Conservation (phyloP, 2,797 vertebrate genomes). For the Cossypha polioptera region DNA sequence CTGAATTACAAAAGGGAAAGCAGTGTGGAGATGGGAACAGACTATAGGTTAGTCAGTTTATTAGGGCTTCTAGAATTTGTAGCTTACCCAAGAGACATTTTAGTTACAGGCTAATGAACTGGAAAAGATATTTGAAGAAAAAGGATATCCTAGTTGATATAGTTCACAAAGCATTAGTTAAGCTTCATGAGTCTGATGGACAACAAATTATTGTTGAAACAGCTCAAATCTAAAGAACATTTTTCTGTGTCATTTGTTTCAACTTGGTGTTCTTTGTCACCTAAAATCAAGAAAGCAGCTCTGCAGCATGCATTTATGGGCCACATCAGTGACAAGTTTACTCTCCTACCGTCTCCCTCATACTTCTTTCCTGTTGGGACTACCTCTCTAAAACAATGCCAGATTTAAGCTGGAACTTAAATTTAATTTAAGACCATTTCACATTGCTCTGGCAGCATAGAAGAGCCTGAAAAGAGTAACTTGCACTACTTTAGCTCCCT, state of each 20-base stretch:
- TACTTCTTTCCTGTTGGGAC: not conserved
- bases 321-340: not conserved
- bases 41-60: conserved; percentile 37
- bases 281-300: conserved; percentile 45
- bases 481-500: not conserved
- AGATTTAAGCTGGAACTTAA: not conserved
- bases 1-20: not conserved
- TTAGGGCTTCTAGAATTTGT: conserved; percentile 30
- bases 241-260: conserved; percentile 66
- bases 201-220: conserved; percentile 72
- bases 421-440: not conserved
- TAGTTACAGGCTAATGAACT: conserved; percentile 69
- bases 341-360: not conserved
- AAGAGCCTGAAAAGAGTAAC: not conserved
- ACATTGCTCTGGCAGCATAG: not conserved
- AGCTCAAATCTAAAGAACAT: conserved; percentile 59
- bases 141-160: conserved; percentile 63
- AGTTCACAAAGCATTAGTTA: conserved; percentile 70
- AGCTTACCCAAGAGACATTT: conserved; percentile 58
- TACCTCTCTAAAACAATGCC: not conserved
- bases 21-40: not conserved
- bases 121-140: conserved; percentile 67
- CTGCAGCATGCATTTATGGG: not conserved
- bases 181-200: conserved; percentile 63
- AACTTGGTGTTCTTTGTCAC: conserved; percentile 49